phyloP scores from a whole-genome alignment of 2,888 invertebrate genomes.

The Epirrhoe alternata region DNA sequence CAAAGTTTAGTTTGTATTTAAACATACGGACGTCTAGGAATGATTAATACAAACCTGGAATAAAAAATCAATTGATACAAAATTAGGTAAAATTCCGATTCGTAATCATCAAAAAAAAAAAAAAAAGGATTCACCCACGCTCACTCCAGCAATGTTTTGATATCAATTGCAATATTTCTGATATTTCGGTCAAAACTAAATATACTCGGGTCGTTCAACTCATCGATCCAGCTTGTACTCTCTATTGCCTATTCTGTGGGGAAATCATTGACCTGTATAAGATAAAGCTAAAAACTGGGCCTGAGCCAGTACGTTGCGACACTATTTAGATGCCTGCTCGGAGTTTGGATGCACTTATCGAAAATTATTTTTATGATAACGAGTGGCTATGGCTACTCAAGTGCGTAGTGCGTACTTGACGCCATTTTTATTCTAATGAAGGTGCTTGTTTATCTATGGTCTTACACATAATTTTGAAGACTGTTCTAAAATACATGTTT shows the following conservation, averaged over 20 bases:
- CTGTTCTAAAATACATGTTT: neutral
- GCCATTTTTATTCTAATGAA: constrained; percentile 14
- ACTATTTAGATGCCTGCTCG: constrained; percentile 37
- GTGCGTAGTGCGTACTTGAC: neutral
- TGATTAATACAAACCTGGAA: neutral
- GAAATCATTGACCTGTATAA: constrained; percentile 63
- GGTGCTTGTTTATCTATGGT: constrained; percentile 12
- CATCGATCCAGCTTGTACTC: constrained; percentile 42
- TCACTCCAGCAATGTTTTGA: constrained; percentile 40
- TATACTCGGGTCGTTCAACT: constrained; percentile 62
- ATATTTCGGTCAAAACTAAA: constrained; percentile 57
- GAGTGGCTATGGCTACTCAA: constrained; percentile 9
- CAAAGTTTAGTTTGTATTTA: neutral
- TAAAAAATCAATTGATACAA: constrained; percentile 7
- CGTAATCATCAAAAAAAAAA: neutral
- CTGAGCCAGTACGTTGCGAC: constrained; percentile 54
- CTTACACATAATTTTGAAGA: neutral
- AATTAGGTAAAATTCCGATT: constrained; percentile 13
- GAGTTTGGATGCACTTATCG: constrained; percentile 27
- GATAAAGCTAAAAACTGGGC: constrained; percentile 64
- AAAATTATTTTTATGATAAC: constrained; percentile 29
- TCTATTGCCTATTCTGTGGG: constrained; percentile 34
- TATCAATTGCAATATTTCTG: constrained; percentile 47
- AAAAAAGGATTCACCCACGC: constrained; percentile 31
- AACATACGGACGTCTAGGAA: neutral